Base-by-base conservation (phyloP, 2,113 vertebrate genomes). In the Varanus salvator region DNA sequence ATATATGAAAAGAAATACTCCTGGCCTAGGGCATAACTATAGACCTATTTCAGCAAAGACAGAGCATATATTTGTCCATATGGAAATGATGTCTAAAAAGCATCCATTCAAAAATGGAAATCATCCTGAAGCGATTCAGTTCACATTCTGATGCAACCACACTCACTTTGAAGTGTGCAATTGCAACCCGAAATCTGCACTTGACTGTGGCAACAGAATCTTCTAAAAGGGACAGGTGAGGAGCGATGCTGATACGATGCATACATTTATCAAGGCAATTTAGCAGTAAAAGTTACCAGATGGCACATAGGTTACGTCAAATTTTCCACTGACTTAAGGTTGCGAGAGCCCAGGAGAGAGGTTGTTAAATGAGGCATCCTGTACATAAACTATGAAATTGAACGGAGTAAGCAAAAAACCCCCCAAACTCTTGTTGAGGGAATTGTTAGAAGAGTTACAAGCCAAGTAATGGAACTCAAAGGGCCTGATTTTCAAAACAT, bases 381-480 rank as follows among this genome's bases (percentile, higher is more conserved):
- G 52, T 94, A 92, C 86, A 90, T 91, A 95, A 95, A 87, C 90
- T 82, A 77, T 87, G 80, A 92, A 95, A 96, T 92, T 66, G 90
- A 82, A 92, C 90, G 89, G 44, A 89, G 88, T 94, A 95, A 94
- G 92, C 92, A 93, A 90, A 57, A 75, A 83, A 48, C n/a, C 60
- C 15, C 60, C 60, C 9, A 89, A 82, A 80, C 6, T 92, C 85
- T 78, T 94, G 89, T 93, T 93, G 78, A 88, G 93, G 93, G 93
- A 95, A 93, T 91, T 94, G 88, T 96, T 95, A 95, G 93, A 96
- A 95, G 93, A 93, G 93, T 95, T 95, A 91, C 81, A 88, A 93
- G 93, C 88, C 94, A 93, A 96, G 68, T 92, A 95, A 94, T 94
- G 91, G 88, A 94, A 89, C 92, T 91, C 94, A 44, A 74, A 95